These are phyloP conservation scores for Hirtodrosophila cameraria DNA, from an alignment of 2,888 invertebrate species.

Conservation along the genomic window DNA sequence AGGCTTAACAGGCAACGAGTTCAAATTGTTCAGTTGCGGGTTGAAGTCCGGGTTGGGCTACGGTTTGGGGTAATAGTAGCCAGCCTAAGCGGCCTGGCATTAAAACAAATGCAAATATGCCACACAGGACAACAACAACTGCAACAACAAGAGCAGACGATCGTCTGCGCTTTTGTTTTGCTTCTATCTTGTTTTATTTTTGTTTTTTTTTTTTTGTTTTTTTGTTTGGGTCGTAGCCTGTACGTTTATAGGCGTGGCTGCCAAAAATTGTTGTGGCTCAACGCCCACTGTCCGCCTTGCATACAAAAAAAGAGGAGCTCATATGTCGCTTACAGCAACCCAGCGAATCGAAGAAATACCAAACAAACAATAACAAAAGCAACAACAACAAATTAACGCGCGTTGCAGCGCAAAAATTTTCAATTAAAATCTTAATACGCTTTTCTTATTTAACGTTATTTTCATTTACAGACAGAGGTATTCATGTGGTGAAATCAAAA, in stretches of 20 bases:
- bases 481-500: conserved; percentile 41
- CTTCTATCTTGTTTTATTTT: too few relatives aligned
- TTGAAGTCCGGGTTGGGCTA: neutral
- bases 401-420: conserved; percentile 33
- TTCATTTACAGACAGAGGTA: conserved; percentile 31
- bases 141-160: conserved; percentile 41
- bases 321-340: conserved; percentile 46
- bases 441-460: conserved; percentile 43
- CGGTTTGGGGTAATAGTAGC: conserved; percentile 3
- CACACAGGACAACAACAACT: conserved; percentile 49
- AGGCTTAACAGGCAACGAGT: conserved; percentile 71
- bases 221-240: neutral
- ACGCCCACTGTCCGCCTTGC: too few relatives aligned
- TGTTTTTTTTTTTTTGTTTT: conserved; percentile 1
- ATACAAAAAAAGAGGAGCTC: conserved; percentile 17
- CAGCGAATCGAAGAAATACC: conserved; percentile 4
- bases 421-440: conserved; percentile 51
- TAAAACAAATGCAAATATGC: conserved; percentile 75
- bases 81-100: conserved; percentile 58
- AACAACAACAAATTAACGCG: conserved; percentile 36
- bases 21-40: conserved; percentile 45
- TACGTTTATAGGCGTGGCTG: conserved; percentile 33
- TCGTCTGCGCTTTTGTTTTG: conserved; percentile 58
- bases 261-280: conserved; percentile 43
- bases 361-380: conserved; percentile 24